Evolutionary conservation across 1,140 invertebrate species (phyloP), one percentile per base, ranked within the genome.

Genomic region (Cyclargus thomasi): DNA sequence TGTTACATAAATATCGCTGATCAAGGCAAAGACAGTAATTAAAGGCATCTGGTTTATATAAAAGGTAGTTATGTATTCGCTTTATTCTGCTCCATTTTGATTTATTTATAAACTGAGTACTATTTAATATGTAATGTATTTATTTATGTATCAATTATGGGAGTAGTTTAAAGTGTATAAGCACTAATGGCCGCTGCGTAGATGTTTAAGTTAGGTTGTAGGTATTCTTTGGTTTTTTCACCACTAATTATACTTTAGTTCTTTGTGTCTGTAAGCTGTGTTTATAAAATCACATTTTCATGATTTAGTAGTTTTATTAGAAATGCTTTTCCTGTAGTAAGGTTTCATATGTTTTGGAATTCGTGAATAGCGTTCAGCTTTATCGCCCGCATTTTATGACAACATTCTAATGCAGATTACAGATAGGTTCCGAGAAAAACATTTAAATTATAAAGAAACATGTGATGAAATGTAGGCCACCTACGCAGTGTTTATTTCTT

Each of bases 21-120:
- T 20, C 55, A 21, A 59, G 55, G 18, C 10, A 59, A 59, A 59
- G 18, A 59, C 55, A 59, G 55, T 59, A 59, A 59, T 59, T 59
- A 59, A 11, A 59, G 55, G 20, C 55, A 59, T 59, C 55, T 59
- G 55, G 55, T 20, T 59, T 59, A 20, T 59, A 59, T 59, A 18
- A 7, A 20, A 55, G 53, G 16, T 55, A 20, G 39, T 47, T 47
- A 47, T 16, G 39, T 59, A 21, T 59, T 22, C 20, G 55, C 55
- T 18, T 20, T 59, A 7, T 18, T 20, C 55, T 21, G 55, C 5
- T 59, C 55, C 18, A 59, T 59, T 59, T 59, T 59, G 55, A 21
- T 59, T 59, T 59, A 59, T 59, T 59, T 59, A 59, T 59, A 59
- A 59, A 59, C 55, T 22, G 55, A 18, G 18, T 21, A 21, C 20